Base-by-base conservation (phyloP, 2,113 vertebrate species). In the Mustelus asterias region DNA sequence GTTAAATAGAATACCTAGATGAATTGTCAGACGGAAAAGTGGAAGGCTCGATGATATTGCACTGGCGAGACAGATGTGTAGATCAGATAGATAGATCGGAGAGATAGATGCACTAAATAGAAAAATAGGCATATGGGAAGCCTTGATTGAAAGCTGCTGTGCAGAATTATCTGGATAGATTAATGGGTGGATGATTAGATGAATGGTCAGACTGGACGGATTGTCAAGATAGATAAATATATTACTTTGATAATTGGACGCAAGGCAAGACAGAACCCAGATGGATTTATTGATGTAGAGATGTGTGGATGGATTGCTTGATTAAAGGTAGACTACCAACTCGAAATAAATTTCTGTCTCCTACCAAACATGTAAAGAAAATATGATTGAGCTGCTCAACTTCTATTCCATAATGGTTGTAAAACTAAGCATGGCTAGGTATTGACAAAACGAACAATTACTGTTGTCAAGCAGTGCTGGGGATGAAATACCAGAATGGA, bases 221-320 rank as follows among this genome's bases (percentile, higher is more conserved):
- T 93, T 93, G 89, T 93, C 89, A 93, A 93, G 89, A 37, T 93
- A 65, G 89, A 93, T 93, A 93, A 93, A 93, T 93, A 93, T 60
- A 93, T 93, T 65, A 93, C 89, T 93, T 93, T 93, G 89, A 93
- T 93, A 93, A 93, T 93, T 93, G 58, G 89, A 65, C 22, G 89
- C 89, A 93, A 65, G 58, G 63, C 60, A 63, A 65, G 89, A 65
- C 89, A 93, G 89, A 67, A 41, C 60, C n/a, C 2, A 37, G 89
- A 93, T 93, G 65, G 89, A 67, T 93, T 93, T 93, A 67, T 93
- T 92, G 60, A 92, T 20, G 89, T n/a, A 20, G 16, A 20, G 58
- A 63, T 60, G n/a, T n/a, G 60, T 92, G 33, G 89, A 92, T 92
- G 60, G 89, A 92, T 93, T 24, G 89, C 33, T 93, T 93, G 89